Conservation (phyloP, 2,797 vertebrate species). For the Chiloscyllium punctatum region DNA sequence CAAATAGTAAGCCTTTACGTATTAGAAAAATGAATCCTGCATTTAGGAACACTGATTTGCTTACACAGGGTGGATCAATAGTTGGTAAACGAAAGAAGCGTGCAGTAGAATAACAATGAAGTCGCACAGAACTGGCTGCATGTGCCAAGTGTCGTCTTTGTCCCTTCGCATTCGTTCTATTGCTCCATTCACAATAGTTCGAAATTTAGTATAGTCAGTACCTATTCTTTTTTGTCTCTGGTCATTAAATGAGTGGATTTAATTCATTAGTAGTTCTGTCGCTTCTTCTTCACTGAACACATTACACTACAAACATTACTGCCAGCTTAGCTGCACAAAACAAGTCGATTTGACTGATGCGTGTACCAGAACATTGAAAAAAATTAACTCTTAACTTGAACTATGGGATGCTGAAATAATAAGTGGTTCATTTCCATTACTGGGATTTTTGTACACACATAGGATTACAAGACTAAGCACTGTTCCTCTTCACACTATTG, state of each 20-base stretch:
- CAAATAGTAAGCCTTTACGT: background rate
- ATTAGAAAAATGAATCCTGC: background rate
- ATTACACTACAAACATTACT: background rate
- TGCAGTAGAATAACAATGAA: background rate
- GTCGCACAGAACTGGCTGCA: background rate
- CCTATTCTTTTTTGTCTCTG: background rate
- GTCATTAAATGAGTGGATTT: background rate
- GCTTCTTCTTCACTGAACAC: background rate
- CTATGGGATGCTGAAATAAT: background rate
- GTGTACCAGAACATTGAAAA: background rate
- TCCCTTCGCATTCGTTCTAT: background rate
- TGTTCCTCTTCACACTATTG: too few relatives aligned
- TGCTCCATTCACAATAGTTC: background rate
- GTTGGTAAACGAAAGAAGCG: background rate
- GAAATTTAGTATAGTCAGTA: background rate
- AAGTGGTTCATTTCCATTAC: background rate
- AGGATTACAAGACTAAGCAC: too few relatives aligned
- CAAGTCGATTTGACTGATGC: background rate
- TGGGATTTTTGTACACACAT: background rate
- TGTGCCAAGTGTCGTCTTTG: background rate
- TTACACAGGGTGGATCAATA: too few relatives aligned
- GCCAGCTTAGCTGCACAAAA: background rate
- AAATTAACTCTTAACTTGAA: background rate
- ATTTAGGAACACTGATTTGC: background rate
- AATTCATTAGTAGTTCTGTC: background rate